A percentile compares a stretch with the other conserved stretches of the same genome.
These are phyloP conservation scores for Olivierus martensii DNA, from an alignment of 1,140 invertebrate species.

Conservation along the genomic window DNA sequence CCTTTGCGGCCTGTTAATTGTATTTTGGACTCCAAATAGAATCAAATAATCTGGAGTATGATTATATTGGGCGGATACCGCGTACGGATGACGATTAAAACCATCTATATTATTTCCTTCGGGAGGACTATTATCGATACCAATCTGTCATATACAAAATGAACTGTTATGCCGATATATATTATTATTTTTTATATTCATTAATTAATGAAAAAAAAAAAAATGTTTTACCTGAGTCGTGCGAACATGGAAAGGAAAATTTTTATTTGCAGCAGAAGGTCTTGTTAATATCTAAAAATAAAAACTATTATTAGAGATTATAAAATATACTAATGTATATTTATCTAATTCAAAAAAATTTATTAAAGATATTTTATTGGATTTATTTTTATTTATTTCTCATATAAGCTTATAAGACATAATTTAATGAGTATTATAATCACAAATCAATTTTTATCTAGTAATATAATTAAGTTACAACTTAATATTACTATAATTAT, in stretches of 20 bases:
- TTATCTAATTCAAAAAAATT: background rate
- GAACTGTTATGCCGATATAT: background rate
- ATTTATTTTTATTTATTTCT: background rate
- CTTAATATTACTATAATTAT: no score
- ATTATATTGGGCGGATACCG: slow-evolving; percentile 1
- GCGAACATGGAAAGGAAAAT: slow-evolving; percentile 72
- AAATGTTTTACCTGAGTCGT: slow-evolving; percentile 48
- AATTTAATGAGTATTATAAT: background rate
- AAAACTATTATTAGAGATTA: slow-evolving; percentile 3
- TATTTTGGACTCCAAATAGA: slow-evolving; percentile 9
- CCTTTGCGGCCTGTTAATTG: no score
- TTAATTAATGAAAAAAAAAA: background rate
- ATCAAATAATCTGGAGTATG: background rate
- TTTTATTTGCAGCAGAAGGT: slow-evolving; percentile 63
- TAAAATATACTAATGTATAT: background rate
- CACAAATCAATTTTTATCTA: background rate
- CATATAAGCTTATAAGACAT: background rate
- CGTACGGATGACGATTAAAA: slow-evolving; percentile 15
- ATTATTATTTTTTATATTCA: background rate
- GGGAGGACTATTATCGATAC: background rate
- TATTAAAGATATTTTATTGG: background rate
- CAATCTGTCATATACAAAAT: slow-evolving; percentile 3
- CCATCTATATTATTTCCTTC: slow-evolving; percentile 10
- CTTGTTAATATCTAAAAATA: slow-evolving; percentile 52
- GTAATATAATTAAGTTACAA: background rate